Evolutionary conservation across 2,113 vertebrate species (phyloP).

Genomic region (Lophochroa leadbeateri): DNA sequence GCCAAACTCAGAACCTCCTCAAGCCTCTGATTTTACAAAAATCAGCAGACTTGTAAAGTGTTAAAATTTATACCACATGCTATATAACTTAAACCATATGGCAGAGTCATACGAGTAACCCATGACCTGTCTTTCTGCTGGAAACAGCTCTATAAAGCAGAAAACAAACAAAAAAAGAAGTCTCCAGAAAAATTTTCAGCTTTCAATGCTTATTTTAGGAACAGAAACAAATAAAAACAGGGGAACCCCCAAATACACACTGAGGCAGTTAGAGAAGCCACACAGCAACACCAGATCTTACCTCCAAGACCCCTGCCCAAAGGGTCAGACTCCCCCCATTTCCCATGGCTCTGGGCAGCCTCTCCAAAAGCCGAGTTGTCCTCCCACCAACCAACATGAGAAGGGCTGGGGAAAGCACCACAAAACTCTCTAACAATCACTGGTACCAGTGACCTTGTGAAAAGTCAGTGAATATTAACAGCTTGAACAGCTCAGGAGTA

Average conservation of each 20-base stretch:
- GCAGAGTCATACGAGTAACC: background rate
- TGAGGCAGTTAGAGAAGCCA: background rate
- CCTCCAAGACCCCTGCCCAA: background rate
- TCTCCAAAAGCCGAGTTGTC: background rate
- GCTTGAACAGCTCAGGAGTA: background rate
- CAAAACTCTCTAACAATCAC: background rate
- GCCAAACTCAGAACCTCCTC: background rate
- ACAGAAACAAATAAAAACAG: background rate
- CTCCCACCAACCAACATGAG: background rate
- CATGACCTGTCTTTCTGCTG: background rate
- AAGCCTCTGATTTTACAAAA: background rate
- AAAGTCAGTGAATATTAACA: background rate
- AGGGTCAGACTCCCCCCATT: background rate
- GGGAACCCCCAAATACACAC: background rate
- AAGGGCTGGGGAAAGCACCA: background rate
- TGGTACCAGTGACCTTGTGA: background rate
- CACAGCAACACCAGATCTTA: background rate
- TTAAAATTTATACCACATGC: background rate
- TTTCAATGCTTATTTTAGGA: background rate
- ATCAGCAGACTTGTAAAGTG: background rate
- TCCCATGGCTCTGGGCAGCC: background rate
- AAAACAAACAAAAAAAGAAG: background rate
- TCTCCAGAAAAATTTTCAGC: background rate
- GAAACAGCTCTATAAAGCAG: background rate
- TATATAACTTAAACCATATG: background rate